These are phyloP conservation scores for Muntiacus muntjak DNA, from an alignment of 2,113 vertebrate genomes.

Conservation along the genomic window DNA sequence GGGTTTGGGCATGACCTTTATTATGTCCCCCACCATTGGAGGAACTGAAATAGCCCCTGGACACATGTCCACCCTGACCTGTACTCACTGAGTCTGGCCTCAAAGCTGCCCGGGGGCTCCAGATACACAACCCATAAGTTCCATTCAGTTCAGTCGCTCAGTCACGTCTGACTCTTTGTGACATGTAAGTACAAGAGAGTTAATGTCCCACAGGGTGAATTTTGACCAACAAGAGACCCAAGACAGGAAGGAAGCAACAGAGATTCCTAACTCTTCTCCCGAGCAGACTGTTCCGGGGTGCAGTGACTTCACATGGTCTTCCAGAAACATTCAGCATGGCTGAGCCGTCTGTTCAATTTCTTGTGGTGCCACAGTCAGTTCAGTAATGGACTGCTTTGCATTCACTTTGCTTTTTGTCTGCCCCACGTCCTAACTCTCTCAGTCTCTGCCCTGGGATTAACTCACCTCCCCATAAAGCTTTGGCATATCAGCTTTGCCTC, in stretches of 20 bases:
- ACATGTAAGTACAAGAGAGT: accelerated
- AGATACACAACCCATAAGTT: background rate
- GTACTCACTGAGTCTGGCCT: background rate
- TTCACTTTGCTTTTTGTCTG: background rate
- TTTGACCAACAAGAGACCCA: background rate
- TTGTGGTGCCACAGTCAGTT: accelerated
- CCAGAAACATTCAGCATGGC: background rate
- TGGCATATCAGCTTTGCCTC: too few species aligned
- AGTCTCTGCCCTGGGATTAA: background rate
- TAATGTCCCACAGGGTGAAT: background rate
- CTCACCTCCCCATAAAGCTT: background rate
- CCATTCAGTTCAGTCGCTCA: background rate
- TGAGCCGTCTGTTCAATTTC: accelerated
- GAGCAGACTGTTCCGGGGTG: background rate
- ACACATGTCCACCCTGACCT: too few species aligned
- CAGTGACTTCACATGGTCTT: background rate
- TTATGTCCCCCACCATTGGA: background rate
- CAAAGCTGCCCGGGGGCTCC: background rate
- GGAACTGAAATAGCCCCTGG: background rate
- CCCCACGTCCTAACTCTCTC: background rate
- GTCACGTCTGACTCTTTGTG: background rate
- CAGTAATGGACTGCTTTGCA: accelerated
- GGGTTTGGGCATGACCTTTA: background rate
- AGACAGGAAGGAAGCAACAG: background rate
- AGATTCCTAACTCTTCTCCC: background rate